Conservation (phyloP, 2,797 vertebrate species). For the Zonotrichia albicollis region DNA sequence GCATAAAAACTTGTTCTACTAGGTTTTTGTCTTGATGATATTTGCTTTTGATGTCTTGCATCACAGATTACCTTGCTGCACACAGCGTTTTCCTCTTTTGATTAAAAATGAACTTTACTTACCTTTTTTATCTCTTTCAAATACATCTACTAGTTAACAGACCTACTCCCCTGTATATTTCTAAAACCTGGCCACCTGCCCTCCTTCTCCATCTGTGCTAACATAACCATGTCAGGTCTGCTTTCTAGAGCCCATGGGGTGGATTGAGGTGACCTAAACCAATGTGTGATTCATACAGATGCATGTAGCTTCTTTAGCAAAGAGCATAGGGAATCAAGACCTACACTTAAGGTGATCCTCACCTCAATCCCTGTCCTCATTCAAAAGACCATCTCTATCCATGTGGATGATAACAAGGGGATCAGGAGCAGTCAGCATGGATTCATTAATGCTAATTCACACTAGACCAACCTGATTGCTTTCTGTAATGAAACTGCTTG, state of each 20-base stretch:
- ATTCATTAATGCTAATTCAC: neutral
- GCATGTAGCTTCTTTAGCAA: neutral
- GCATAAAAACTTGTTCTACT: neutral
- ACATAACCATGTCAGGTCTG: neutral
- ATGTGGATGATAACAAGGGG: neutral
- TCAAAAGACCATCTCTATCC: neutral
- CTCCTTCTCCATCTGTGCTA: neutral
- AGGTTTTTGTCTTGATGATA: neutral
- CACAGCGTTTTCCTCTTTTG: neutral
- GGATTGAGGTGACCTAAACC: neutral
- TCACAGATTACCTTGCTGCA: neutral
- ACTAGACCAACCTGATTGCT: neutral
- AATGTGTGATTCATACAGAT: fast-evolving
- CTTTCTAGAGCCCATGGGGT: neutral
- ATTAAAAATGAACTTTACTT: neutral
- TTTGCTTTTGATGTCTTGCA: neutral
- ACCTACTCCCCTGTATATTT: neutral
- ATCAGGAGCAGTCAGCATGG: neutral
- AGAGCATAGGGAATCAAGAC: neutral
- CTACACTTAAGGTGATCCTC: neutral
- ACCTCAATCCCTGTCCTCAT: neutral
- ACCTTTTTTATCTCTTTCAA: neutral
- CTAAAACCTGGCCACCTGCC: neutral
- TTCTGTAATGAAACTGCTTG: neutral
- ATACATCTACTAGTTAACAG: neutral